Base-by-base conservation (phyloP, 2,888 invertebrate species). In the Idaea aversata region DNA sequence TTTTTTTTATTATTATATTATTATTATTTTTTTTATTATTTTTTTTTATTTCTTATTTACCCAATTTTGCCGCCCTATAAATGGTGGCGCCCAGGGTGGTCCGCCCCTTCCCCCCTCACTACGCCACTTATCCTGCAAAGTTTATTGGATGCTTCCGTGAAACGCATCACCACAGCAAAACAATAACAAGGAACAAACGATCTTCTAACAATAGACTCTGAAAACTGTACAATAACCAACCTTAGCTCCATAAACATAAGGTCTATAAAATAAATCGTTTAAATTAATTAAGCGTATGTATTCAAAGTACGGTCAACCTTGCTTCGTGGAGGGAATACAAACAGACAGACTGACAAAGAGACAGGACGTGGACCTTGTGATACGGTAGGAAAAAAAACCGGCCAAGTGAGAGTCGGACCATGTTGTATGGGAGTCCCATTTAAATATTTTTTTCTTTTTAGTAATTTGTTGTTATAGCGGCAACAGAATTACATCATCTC, bases 281-380 rank as follows among this genome's bases (percentile, higher is more conserved):
- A 7, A 47, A 47, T 47, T 47, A 47, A 47, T 47, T 47, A 58
- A 10, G 62, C 10, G 59, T 59, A 16, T 57, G 62, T 71, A 73
- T 73, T 72, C 67, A 63, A 59, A 75, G 66, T 64, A 61, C 63
- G 64, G 65, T 61, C 70, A 75, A 75, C 78, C 79, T 79, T 80
- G 80, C 65, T 61, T 60, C 77, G 81, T 77, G 81, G 67, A 62
- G 75, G 72, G 83, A 77, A 83, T 82, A 73, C 75, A 71, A 75
- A 68, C 68, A 34, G 65, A 67, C 72, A 67, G 68, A 71, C 72
- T 67, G 68, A 71, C 75, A 58, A 65, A 69, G 70, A 75, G 77
- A 82, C 80, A 75, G 77, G 80, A 69, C 81, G 78, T 65, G 64
- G 61, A 74, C 74, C 72, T 72, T 66, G 65, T 65, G 64, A 61